Evolutionary conservation across 2,888 invertebrate genomes (phyloP).

Genomic region (Rhagium mordax): DNA sequence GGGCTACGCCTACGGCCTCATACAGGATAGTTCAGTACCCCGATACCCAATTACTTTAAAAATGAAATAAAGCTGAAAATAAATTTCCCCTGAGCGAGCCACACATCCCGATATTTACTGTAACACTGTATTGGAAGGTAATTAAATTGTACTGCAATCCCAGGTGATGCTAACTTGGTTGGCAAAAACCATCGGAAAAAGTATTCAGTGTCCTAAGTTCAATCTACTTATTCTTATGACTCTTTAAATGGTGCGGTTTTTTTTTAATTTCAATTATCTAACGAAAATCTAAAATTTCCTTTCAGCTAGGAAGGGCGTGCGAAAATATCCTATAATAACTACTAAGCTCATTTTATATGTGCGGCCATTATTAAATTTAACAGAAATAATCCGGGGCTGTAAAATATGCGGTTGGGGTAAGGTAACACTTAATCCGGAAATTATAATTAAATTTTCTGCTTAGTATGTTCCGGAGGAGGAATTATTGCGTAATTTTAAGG

Average conservation of each 20-base stretch:
- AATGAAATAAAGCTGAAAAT: background rate
- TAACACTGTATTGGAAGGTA: too few species aligned
- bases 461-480: background rate
- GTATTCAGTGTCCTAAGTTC: too few species aligned
- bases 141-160: too few species aligned
- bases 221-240: too few species aligned
- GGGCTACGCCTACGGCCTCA: background rate
- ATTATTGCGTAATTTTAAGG: background rate
- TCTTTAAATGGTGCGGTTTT: background rate
- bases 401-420: background rate
- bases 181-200: too few species aligned
- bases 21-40: background rate
- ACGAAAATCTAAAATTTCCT: background rate
- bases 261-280: background rate
- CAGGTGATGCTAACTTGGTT: too few species aligned
- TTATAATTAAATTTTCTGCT: background rate
- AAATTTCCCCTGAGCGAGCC: too few species aligned
- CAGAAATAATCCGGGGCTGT: background rate
- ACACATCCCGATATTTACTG: too few species aligned
- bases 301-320: background rate
- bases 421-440: background rate
- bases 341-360: background rate
- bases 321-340: background rate
- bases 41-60: background rate
- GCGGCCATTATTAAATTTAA: background rate